A percentile compares a stretch with the other conserved stretches of the same genome.
Evolutionary conservation across 1,140 invertebrate species (phyloP).

Genomic region (Brachionus koreanus): DNA sequence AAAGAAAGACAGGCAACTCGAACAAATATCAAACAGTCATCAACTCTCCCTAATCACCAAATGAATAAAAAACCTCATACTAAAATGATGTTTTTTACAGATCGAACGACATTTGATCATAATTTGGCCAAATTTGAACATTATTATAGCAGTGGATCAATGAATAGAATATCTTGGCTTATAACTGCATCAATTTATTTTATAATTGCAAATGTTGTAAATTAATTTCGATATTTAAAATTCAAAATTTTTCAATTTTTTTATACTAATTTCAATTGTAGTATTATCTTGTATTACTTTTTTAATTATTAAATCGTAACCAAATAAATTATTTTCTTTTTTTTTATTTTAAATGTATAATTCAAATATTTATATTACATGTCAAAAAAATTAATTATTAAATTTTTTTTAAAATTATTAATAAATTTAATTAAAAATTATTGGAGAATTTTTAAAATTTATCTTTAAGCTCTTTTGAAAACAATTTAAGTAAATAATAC

Average conservation of each 20-base stretch:
- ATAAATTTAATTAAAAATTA: not conserved
- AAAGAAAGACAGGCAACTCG: not conserved
- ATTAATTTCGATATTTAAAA: not conserved
- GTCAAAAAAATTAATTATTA: too few species aligned
- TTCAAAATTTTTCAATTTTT: not conserved
- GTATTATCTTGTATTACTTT: not conserved
- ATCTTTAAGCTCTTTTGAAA: too few species aligned
- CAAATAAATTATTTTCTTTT: not conserved
- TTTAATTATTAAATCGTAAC: not conserved
- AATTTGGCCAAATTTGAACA: not conserved
- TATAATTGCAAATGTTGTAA: not conserved
- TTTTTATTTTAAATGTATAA: not conserved
- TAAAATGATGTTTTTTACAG: slow-evolving; percentile 1
- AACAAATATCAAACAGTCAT: not conserved
- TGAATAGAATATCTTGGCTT: not conserved
- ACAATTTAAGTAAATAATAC: too few species aligned
- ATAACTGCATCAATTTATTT: not conserved
- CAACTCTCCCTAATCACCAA: not conserved
- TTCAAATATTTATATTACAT: not conserved
- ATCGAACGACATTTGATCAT: not conserved
- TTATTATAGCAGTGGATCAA: not conserved
- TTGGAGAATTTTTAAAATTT: too few species aligned
- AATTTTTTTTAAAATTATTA: not conserved
- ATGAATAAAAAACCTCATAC: not conserved
- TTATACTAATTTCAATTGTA: not conserved